A percentile compares a stretch with the other conserved stretches of the same genome.
Evolutionary conservation across 2,113 vertebrate species (phyloP).

Genomic region (Pogona vitticeps): DNA sequence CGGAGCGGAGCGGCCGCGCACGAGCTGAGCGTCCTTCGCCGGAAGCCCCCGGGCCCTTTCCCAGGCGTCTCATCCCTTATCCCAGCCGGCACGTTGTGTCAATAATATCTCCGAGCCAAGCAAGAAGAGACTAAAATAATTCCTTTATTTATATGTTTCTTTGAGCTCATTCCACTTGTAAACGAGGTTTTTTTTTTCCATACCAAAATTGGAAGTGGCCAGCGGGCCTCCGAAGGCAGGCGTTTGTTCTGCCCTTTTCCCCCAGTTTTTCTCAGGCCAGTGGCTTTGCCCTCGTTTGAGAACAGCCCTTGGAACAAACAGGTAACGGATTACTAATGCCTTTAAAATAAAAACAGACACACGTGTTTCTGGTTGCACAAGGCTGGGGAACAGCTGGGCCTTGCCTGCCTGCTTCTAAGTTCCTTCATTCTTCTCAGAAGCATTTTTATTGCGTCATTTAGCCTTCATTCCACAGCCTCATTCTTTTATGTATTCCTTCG

Average conservation of each 20-base stretch:
- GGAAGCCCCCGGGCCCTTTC: neutral
- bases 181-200: conserved; percentile 18
- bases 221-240: neutral
- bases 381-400: neutral
- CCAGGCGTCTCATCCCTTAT: neutral
- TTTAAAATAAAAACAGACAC: too few relatives aligned
- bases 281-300: neutral
- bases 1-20: too few relatives aligned
- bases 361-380: too few relatives aligned
- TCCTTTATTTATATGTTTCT: conserved; percentile 21
- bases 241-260: neutral
- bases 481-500: neutral
- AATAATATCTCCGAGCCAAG: neutral
- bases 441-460: neutral
- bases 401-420: neutral
- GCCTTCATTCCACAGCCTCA: too few relatives aligned
- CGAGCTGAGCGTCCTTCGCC: neutral
- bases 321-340: neutral
- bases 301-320: neutral
- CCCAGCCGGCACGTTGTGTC: neutral
- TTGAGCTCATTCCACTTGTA: neutral
- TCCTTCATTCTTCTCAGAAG: neutral
- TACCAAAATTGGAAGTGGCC: conserved; percentile 30
- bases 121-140: conserved; percentile 13
- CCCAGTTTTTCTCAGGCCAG: conserved; percentile 17